These are phyloP conservation scores for Oscheius sp. DNA, from an alignment of 1,140 invertebrate species.

Conservation along the genomic window DNA sequence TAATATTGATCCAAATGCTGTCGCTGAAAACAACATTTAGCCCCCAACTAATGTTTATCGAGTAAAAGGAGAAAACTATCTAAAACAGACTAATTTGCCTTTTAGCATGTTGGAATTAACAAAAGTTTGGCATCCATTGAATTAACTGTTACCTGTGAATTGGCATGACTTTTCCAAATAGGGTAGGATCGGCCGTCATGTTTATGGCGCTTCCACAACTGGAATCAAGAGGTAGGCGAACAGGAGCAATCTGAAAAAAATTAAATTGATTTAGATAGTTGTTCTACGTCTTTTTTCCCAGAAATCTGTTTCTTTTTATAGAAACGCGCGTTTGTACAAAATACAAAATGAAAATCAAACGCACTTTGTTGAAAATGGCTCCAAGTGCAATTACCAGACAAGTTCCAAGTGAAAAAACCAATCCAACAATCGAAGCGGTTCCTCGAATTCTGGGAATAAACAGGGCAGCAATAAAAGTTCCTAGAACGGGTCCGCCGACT, in stretches of 20 bases:
- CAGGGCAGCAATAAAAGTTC: conserved; percentile 45
- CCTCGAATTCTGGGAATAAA: conserved; percentile 45
- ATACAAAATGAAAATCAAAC: no score
- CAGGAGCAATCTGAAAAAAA: no score
- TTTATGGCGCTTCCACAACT: no score
- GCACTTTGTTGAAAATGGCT: conserved; percentile 8
- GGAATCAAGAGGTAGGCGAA: no score
- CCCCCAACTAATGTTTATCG: no score
- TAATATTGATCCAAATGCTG: background rate
- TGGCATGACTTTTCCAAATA: background rate
- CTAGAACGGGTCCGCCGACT: conserved; percentile 44
- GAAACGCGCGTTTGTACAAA: no score
- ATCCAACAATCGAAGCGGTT: conserved; percentile 39
- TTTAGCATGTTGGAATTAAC: background rate
- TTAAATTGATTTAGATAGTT: no score
- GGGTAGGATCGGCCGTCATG: no score
- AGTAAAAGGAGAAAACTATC: no score
- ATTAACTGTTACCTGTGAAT: background rate
- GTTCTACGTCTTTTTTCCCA: no score
- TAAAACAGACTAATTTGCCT: background rate
- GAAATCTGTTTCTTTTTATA: no score
- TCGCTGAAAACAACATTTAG: background rate
- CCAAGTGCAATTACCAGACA: conserved; percentile 34
- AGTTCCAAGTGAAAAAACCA: conserved; percentile 24
- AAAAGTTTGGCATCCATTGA: background rate